A percentile compares a stretch with the other conserved stretches of the same genome.
phyloP scores from a whole-genome alignment of 2,113 vertebrate genomes.

The Vombatus ursinus region DNA sequence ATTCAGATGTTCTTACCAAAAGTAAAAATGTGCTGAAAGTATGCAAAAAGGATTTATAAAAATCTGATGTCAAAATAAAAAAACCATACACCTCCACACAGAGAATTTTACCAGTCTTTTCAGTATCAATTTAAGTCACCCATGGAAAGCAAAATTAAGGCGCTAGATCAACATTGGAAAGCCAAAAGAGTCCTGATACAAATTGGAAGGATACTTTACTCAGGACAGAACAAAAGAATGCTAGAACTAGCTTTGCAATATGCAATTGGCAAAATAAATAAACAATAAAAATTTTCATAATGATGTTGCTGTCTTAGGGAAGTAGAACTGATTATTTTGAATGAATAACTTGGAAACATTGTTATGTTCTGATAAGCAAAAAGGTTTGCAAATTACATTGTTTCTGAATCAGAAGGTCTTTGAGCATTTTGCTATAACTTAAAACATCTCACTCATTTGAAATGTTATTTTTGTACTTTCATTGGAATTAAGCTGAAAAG shows the following conservation, averaged over 20 bases:
- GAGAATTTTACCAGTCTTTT: neutral
- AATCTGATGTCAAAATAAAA: no score
- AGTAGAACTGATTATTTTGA: neutral
- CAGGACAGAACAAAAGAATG: neutral
- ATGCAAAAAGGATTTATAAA: no score
- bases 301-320: neutral
- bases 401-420: neutral
- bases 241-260: neutral
- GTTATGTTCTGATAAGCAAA: neutral
- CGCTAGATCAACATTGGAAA: neutral
- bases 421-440: neutral
- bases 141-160: neutral
- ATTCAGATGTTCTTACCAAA: no score
- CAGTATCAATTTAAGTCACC: neutral
- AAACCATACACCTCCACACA: neutral
- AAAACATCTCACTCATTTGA: neutral
- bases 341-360: neutral
- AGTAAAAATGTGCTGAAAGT: no score
- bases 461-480: neutral
- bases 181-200: neutral
- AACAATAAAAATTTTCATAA: neutral
- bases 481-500: neutral
- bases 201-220: neutral
- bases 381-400: neutral
- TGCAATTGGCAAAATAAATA: neutral